A percentile compares a stretch with the other conserved stretches of the same genome.
phyloP scores from a whole-genome alignment of 2,113 vertebrate species.

The Gyps fulvus region DNA sequence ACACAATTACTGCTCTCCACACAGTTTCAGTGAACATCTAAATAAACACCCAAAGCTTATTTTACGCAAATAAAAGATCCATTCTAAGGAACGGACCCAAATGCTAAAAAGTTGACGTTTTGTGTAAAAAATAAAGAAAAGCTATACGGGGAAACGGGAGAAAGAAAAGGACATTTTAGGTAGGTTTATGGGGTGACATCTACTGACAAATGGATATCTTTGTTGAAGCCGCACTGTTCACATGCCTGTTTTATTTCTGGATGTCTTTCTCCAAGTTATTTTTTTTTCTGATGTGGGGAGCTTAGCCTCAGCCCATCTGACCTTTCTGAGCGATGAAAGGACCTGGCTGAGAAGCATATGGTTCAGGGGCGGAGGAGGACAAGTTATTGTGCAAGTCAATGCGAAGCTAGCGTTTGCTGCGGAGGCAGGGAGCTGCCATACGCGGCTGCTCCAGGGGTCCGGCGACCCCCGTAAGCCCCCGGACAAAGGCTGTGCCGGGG shows the following conservation, averaged over 20 bases:
- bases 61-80: slow-evolving; percentile 71
- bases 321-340: not conserved
- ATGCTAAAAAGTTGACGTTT: slow-evolving; percentile 69
- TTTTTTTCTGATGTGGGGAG: not conserved
- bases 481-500: not conserved
- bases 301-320: not conserved
- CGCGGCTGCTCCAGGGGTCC: not conserved
- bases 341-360: not conserved
- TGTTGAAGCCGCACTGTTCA: slow-evolving; percentile 52
- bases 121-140: slow-evolving; percentile 42
- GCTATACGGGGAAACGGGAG: slow-evolving; percentile 14
- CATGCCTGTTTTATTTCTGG: slow-evolving; percentile 27
- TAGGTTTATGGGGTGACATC: slow-evolving; percentile 56
- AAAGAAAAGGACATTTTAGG: slow-evolving; percentile 60
- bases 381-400: not conserved
- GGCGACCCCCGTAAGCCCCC: rapidly evolving
- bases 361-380: not conserved
- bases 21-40: slow-evolving; percentile 74
- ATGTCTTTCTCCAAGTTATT: slow-evolving; percentile 61
- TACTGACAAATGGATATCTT: slow-evolving; percentile 64
- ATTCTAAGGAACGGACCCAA: slow-evolving; percentile 72
- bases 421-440: not conserved
- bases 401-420: rapidly evolving
- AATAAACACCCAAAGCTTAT: slow-evolving; percentile 80
- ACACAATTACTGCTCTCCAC: slow-evolving; percentile 77